Evolutionary conservation across 2,888 invertebrate genomes (phyloP), one percentile per base, ranked within the genome.

Genomic region (Neocrepidodera transversa): DNA sequence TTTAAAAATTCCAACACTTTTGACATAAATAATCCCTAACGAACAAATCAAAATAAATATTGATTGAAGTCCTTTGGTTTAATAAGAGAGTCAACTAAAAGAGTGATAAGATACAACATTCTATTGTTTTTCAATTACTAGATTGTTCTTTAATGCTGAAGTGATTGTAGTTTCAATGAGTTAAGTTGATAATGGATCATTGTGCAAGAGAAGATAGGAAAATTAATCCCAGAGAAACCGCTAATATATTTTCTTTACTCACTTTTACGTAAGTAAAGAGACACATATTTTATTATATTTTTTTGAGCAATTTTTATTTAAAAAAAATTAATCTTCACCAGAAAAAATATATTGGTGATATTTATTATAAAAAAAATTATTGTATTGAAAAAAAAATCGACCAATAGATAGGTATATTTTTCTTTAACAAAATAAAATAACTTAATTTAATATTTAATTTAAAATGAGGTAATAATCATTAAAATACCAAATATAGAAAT

Each of bases 181-280:
- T 40, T 17, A 10, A 16, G 54, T 6, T 23, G 6, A 3, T 23
- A 53, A 72, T 72, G 72, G 68, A 72, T 60, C 68, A 68, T 42
- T 63, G 61, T 26, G 63, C 52, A 14, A 62, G 36, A 36, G 66
- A 69, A 45, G 65, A 66, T n/a, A 64, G 72, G 13, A 67, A 66
- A 58, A 36, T 30, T 13, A 67, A 72, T 53, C 72, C 71, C 1
- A 66, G 59, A 16, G 70, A 72, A 45, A 66, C 58, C 1, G 69
- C 72, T 2, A 72, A 71, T 58, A 61, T 70, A n/a, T 56, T 69
- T 45, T 71, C 70, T 36, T 13, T 62, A 20, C 20, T 71, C 30
- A 66, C 66, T 7, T 72, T 72, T 57, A 56, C 54, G 71, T 72
- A 61, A 71, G 71, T 69, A 58, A 10, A n/a, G n/a, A n/a, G n/a